A percentile compares a stretch with the other conserved stretches of the same genome.
Conservation (phyloP, 2,113 vertebrate species). For the Tichodroma muraria region DNA sequence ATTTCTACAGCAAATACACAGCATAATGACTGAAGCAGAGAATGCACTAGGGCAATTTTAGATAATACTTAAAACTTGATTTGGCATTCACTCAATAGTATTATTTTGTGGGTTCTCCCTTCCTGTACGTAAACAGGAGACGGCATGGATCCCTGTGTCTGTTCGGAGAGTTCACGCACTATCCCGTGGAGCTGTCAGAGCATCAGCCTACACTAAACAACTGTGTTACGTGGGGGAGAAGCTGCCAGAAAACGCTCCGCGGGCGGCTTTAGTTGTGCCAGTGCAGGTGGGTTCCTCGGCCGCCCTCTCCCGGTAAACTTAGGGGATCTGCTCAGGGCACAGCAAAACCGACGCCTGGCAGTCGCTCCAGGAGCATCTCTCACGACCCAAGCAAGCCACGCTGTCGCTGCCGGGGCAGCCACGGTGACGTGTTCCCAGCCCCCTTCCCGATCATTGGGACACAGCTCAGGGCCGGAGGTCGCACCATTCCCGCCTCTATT, state of each 20-base stretch:
- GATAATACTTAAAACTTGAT: background rate
- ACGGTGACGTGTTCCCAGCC: accelerated
- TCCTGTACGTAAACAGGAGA: background rate
- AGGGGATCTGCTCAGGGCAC: background rate
- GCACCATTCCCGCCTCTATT: accelerated
- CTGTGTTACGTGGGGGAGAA: background rate
- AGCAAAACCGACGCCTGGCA: background rate
- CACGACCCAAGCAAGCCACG: no score
- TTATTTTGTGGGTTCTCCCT: background rate
- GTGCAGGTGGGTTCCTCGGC: background rate
- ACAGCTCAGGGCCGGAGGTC: background rate
- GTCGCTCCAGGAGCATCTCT: background rate
- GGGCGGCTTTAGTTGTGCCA: background rate
- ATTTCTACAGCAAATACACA: background rate
- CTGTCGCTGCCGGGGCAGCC: background rate
- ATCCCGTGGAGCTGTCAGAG: background rate
- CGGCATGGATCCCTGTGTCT: background rate
- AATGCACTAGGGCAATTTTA: background rate
- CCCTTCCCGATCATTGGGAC: background rate
- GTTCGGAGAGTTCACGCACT: background rate
- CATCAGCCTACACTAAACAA: background rate
- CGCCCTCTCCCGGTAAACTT: background rate
- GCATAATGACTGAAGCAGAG: background rate
- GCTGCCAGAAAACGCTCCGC: background rate
- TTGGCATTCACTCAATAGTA: background rate